Evolutionary conservation across 2,888 invertebrate species (phyloP), one percentile per base, ranked within the genome.

Genomic region (Hyalella azteca): DNA sequence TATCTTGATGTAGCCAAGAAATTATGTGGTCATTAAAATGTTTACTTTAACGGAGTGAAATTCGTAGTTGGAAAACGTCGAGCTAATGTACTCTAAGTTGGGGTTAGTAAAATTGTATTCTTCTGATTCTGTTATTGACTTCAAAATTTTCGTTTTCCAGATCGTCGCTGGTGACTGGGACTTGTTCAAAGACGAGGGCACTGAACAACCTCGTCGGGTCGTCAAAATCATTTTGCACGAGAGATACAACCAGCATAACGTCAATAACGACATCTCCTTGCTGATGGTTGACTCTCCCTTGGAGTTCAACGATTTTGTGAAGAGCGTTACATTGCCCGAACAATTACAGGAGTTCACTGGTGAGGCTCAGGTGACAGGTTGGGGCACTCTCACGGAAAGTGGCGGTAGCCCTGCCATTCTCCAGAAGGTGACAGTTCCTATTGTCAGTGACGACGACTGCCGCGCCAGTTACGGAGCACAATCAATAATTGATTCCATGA

Each of bases 261-360:
- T 78, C 78, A 39, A 60, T 39, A 93, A 93, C 86, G 96, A 97
- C 87, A 93, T 97, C 81, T 96, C 93, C 0, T 87, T 97, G 1
- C 87, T 96, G 0, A 90, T 91, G 81, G 88, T 95, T 77, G 88
- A 86, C 73, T 7, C 87, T 85, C 80, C 86, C 84, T 80, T 85
- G 13, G 40, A 1, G 7, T 79, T 84, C 59, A 81, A 85, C 77
- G 78, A 79, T 11, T 80, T 59, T 36, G 76, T 83, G 5, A 41
- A 77, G 7, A 78, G 80, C 2, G 19, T 75, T n/a, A 41, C 78
- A 1, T 73, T 83, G 32, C 79, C 78, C 76, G 41, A n/a, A 4
- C 50, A 76, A 39, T 73, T 54, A 5, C 77, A 81, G 3, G 85
- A 79, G 1, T 79, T 81, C 22, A 66, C 79, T 13, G 85, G 84